Percentiles rank a stretch among this genome's conserved stretches.
phyloP scores from a whole-genome alignment of 2,888 invertebrate genomes.

The Mimas tiliae region DNA sequence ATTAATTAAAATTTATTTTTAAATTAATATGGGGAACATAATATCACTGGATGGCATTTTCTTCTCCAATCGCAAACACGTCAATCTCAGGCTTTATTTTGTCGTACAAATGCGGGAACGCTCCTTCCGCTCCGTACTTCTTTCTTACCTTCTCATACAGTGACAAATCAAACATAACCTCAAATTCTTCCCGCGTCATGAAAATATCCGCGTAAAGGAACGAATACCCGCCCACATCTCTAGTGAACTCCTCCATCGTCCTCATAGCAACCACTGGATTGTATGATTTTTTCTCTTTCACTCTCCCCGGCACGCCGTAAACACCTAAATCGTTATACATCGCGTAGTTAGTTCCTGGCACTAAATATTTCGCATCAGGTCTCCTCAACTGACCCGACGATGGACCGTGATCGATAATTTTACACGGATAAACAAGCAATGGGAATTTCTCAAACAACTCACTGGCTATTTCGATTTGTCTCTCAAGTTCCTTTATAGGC shows the following conservation, averaged over 20 bases:
- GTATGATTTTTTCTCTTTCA: constrained; percentile 84
- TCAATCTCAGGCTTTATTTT: constrained; percentile 88
- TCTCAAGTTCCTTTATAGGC: constrained; percentile 86
- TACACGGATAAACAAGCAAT: constrained; percentile 88
- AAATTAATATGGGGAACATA: background rate
- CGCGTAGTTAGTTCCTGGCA: constrained; percentile 87
- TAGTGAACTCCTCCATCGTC: constrained; percentile 88
- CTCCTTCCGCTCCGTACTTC: constrained; percentile 84
- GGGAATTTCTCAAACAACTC: constrained; percentile 87
- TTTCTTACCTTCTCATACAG: constrained; percentile 85
- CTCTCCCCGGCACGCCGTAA: constrained; percentile 88
- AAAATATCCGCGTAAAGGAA: constrained; percentile 89
- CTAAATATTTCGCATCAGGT: constrained; percentile 83
- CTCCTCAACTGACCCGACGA: constrained; percentile 84
- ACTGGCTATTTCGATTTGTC: constrained; percentile 85
- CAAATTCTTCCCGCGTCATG: constrained; percentile 87
- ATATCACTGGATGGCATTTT: constrained; percentile 50
- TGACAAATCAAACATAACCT: constrained; percentile 88
- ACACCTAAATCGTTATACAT: constrained; percentile 90
- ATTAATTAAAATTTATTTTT: no score
- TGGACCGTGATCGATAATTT: constrained; percentile 86
- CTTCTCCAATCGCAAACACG: constrained; percentile 84
- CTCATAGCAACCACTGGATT: constrained; percentile 88
- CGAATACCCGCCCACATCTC: constrained; percentile 87
- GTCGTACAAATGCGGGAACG: constrained; percentile 87